phyloP scores from a whole-genome alignment of 2,113 vertebrate species.

The Nyctibius bracteatus region DNA sequence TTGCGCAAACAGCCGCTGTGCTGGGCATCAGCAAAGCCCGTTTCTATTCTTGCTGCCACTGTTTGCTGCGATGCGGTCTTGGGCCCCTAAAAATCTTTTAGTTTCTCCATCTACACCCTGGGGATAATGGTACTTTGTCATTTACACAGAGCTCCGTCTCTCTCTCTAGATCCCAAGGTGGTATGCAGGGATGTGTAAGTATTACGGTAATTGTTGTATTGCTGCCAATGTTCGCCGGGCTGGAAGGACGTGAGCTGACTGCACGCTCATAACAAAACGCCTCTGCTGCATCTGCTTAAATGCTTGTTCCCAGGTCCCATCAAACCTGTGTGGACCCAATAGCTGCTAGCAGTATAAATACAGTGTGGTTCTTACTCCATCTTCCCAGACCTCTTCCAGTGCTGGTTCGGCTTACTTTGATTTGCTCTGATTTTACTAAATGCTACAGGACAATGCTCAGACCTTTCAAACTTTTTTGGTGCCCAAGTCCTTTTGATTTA shows the following conservation, averaged over 20 bases:
- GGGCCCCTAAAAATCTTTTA: not conserved
- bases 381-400: not conserved
- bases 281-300: not conserved
- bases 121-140: not conserved
- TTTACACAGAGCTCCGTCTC: not conserved
- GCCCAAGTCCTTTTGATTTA: not conserved
- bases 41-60: not conserved
- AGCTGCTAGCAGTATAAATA: not conserved
- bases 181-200: not conserved
- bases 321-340: not conserved
- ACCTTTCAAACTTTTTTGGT: not conserved
- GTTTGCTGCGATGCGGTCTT: not conserved
- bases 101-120: not conserved
- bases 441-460: not conserved
- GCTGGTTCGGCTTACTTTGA: not conserved
- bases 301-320: not conserved
- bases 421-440: not conserved
- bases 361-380: not conserved
- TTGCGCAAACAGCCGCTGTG: not conserved
- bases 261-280: fast-evolving
- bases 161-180: not conserved
- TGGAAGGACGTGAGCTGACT: not conserved
- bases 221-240: not conserved
- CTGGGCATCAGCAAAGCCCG: not conserved
- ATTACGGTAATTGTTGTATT: not conserved